Conservation (phyloP, 37 sponge, comb jelly and placozoan species). For the Agelas oroides region DNA sequence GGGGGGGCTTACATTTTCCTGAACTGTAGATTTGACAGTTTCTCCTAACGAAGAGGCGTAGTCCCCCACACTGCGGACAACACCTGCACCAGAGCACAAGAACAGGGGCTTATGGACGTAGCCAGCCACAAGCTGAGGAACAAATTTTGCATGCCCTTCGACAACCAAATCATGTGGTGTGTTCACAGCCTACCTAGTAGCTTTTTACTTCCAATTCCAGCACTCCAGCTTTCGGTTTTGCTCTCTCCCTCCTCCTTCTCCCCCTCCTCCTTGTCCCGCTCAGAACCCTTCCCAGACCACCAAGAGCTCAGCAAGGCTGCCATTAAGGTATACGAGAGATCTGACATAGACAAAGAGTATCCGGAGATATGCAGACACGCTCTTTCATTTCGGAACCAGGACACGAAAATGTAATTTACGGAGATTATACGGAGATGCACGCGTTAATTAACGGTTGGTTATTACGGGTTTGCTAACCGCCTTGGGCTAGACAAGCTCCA, state of each 20-base stretch:
- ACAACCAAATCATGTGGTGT: no score
- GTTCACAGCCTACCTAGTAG: no score
- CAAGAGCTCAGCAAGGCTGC: conserved; percentile 2
- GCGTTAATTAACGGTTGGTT: no score
- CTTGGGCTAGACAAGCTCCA: no score
- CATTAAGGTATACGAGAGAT: background rate
- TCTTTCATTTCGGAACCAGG: no score
- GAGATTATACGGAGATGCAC: no score
- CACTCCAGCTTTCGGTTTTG: background rate
- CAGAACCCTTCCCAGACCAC: conserved; percentile 22
- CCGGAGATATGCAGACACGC: no score
- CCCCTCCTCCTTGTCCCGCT: conserved; percentile 36
- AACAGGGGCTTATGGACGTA: no score
- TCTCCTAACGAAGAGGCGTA: conserved; percentile 67
- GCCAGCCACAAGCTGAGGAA: no score
- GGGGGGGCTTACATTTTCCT: conserved; percentile 5
- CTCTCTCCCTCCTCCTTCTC: conserved; percentile 8
- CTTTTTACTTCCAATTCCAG: conserved; percentile 17
- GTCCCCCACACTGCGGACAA: conserved; percentile 35
- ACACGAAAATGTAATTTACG: no score
- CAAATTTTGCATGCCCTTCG: no score
- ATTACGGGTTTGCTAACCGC: no score
- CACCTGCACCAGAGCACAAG: background rate
- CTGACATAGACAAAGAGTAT: background rate
- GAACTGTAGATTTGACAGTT: conserved; percentile 46